Evolutionary conservation across 2,797 vertebrate species (phyloP), one percentile per base, ranked within the genome.

Genomic region (Lacerta agilis): DNA sequence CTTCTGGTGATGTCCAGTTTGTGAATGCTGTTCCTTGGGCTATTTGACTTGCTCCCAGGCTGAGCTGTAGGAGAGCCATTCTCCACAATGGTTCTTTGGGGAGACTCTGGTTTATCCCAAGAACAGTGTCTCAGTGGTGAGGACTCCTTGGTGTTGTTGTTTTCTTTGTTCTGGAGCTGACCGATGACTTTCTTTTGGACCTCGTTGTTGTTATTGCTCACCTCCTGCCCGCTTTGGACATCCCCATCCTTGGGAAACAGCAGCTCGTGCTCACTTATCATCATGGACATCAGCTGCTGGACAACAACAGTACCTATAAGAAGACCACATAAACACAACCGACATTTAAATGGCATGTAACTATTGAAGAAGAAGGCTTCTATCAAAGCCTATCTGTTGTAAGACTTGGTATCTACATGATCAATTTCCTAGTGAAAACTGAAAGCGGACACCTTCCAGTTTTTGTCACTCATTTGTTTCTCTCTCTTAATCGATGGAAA

Each of bases 201-300:
- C 41, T 98, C 98, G 0, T 97, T 97, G 95, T 98, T 98, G 95
- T 98, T 98, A 96, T 98, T 98, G 94, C 96, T 97, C 0, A 97
- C 90, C 91, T 98, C 98, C 0, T 93, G 88, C 66, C 97, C 96
- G 55, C 95, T 84, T 55, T 97, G 97, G 76, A 93, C 93, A 55
- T 98, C 98, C 84, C 97, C 87, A 0, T 97, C 97, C 87, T 90
- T 97, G 25, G 98, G 98, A 94, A 99, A 99, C 3, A 99, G 96
- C 29, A 95, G 94, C n/a, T 98, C 97, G 0, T 99, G 98, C 79
- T 97, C 98, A 89, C 98, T 98, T 36, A 99, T 99, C 96, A 99
- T 96, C 93, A 99, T 94, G 0, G 98, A 98, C 98, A 99, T 99
- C 75, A 99, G 95, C 95, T 99, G 99, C 97, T 99, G 99, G 88